Conservation (phyloP, 2,113 vertebrate genomes). For the Trinectes maculatus region DNA sequence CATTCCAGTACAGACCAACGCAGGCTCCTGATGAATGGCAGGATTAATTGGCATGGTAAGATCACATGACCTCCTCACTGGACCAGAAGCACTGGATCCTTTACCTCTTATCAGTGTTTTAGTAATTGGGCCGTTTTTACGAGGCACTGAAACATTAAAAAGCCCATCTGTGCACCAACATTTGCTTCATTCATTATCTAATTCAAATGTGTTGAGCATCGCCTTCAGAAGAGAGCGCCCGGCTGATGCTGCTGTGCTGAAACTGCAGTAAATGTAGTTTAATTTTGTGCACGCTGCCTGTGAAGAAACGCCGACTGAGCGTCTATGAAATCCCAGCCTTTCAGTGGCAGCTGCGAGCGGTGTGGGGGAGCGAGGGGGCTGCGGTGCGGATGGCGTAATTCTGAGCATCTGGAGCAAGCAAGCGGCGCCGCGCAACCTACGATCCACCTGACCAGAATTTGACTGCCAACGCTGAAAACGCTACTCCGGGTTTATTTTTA, state of each 20-base stretch:
- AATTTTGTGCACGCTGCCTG: constrained; percentile 44
- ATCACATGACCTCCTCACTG: constrained; percentile 59
- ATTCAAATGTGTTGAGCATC: constrained; percentile 58
- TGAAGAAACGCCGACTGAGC: constrained; percentile 67
- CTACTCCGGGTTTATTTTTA: constrained; percentile 55
- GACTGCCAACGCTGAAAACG: constrained; percentile 49
- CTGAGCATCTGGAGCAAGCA: constrained; percentile 74
- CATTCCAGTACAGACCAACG: constrained; percentile 56
- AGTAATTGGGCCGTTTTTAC: constrained; percentile 61
- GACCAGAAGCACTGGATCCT: constrained; percentile 48
- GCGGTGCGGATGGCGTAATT: constrained; percentile 49
- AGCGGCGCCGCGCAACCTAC: constrained; percentile 51
- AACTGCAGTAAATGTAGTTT: constrained; percentile 62
- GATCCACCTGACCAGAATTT: constrained; percentile 51
- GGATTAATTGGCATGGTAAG: constrained; percentile 72
- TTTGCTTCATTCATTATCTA: constrained; percentile 67
- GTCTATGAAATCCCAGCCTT: constrained; percentile 74
- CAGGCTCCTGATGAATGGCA: constrained; percentile 66
- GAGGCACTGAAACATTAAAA: constrained; percentile 65
- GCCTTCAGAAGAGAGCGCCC: constrained; percentile 41
- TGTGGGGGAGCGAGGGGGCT: constrained; percentile 38
- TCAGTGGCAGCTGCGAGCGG: constrained; percentile 73
- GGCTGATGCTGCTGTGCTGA: constrained; percentile 64
- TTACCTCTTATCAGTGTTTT: constrained; percentile 56
- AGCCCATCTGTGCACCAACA: constrained; percentile 60